Evolutionary conservation across 2,113 vertebrate species (phyloP), one percentile per base, ranked within the genome.

Genomic region (Panthera uncia): DNA sequence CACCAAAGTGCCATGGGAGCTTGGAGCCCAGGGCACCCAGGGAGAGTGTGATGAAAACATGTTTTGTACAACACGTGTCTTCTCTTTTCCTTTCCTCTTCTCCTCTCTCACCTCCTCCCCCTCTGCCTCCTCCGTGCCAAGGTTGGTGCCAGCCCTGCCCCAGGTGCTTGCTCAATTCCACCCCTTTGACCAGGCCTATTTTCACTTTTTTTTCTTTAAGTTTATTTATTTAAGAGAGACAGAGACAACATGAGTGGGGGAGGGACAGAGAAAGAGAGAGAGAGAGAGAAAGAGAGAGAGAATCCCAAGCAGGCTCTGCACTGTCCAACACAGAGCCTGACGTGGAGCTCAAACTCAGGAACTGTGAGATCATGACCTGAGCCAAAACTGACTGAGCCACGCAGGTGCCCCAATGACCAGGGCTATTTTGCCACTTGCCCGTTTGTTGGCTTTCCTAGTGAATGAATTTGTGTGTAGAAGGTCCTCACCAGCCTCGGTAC

Each of bases 21-120:
- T 96, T 97, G 91, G 98, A 97, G 98, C 97, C 96, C 73, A 83
- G 96, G 81, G 93, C 95, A 93, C 83, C 93, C 91, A 57, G 98
- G 97, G 97, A 98, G 81, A 71, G 33, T 21, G 36, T 86, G 97
- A 97, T 96, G 97, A 97, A 98, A 98, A 98, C 98, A 98, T 98
- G 98, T 98, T 98, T 98, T 98, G 97, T 97, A 95, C 81, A 81
- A 71, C 94, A 97, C 69, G 93, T 96, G 90, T 84, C 76, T 63
- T 84, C 84, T 89, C 69, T 90, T 94, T 65, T 63, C 65, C 52
- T 91, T n/a, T 95, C 74, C 83, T 94, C 61, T 74, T 31, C 45
- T 85, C 16, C 36, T 57, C 33, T 45, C 23, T 36, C 38, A 48
- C 69, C 48, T 79, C 63, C 74, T 90, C 36, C 36, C 66, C 41